Base-by-base conservation (phyloP, 35 echinoderm and acorn worm genomes). In the Amphiura filiformis region DNA sequence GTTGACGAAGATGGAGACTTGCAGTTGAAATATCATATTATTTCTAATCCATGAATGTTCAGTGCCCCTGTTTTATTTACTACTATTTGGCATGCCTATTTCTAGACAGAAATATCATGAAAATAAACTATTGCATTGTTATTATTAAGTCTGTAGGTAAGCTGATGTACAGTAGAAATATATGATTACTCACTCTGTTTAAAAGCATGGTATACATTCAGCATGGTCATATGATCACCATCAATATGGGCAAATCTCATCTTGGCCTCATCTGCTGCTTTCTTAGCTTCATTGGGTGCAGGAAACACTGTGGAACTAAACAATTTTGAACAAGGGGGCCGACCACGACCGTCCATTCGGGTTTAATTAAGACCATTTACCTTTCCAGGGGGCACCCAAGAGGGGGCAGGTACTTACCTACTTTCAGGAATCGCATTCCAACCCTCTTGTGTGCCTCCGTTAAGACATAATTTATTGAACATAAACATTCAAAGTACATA, bases 301-400 rank as follows among this genome's bases (percentile, higher is more conserved):
- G 95, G 87, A 87, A 99, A 99, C 88, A 93, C 94, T 92, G 94
- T 92, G 94, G 96, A 92, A 99, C 96, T 99, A 93, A 94, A 93
- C 83, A 94, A 86, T 94, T 90, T 99, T 93, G 92, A 88, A 93
- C 90, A 92, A n/a, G n/a, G 86, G 89, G 92, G 92, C 89, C 92
- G 95, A 86, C 96, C 87, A 76, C 93, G 87, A 80, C 87, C 84
- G 91, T 89, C 96, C 85, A 88, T 64, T 90, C 93, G 75, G 79
- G 94, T 97, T 80, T 80, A 87, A 77, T 85, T 64, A 20, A 39
- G 31, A 12, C 36, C 28, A 30, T 65, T 39, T 23, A 39, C 32
- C 15, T 42, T 20, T 31, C 3, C 37, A 80, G n/a, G 37, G 77
- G 23, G 70, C 83, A 39, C 65, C 32, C 35, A 52, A 75, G 36